Evolutionary conservation across 2,888 invertebrate species (phyloP).

Genomic region (Drosophila ustulata): DNA sequence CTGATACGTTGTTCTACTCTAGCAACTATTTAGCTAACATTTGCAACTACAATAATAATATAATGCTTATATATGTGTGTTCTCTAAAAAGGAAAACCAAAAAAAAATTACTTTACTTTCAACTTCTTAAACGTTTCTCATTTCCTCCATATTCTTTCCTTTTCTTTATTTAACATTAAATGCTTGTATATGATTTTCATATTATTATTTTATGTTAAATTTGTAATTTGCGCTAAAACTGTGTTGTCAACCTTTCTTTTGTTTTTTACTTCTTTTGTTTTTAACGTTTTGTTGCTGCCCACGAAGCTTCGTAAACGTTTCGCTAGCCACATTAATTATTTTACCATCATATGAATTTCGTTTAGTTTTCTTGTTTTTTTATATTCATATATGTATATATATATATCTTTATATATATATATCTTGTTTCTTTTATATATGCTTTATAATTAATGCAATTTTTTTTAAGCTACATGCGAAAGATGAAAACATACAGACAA

Average conservation of each 20-base stretch:
- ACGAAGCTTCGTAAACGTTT: conserved; percentile 36
- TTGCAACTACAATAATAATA: conserved; percentile 45
- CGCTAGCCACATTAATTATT: conserved; percentile 10
- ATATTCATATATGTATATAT: conserved; percentile 9
- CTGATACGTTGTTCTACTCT: conserved; percentile 12
- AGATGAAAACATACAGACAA: conserved; percentile 1
- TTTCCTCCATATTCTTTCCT: conserved; percentile 7
- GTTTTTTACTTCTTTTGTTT: background rate
- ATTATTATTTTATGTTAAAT: conserved; percentile 6
- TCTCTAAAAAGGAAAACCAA: conserved; percentile 8
- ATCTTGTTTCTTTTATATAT: conserved; percentile 5
- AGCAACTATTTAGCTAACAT: conserved; percentile 54
- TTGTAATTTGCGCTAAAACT: conserved; percentile 54
- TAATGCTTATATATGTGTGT: conserved; percentile 24
- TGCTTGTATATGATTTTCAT: conserved; percentile 39
- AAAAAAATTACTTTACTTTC: conserved; percentile 13
- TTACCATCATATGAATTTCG: conserved; percentile 16
- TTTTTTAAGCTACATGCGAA: conserved; percentile 42
- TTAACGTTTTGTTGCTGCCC: conserved; percentile 8
- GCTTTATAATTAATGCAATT: conserved; percentile 18
- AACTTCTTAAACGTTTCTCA: conserved; percentile 19
- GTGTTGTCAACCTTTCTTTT: conserved; percentile 6
- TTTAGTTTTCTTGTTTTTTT: background rate
- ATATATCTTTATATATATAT: conserved; percentile 4
- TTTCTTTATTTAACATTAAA: conserved; percentile 47